Base-by-base conservation (phyloP, 2,797 vertebrate species). In the Crenuchus spilurus region DNA sequence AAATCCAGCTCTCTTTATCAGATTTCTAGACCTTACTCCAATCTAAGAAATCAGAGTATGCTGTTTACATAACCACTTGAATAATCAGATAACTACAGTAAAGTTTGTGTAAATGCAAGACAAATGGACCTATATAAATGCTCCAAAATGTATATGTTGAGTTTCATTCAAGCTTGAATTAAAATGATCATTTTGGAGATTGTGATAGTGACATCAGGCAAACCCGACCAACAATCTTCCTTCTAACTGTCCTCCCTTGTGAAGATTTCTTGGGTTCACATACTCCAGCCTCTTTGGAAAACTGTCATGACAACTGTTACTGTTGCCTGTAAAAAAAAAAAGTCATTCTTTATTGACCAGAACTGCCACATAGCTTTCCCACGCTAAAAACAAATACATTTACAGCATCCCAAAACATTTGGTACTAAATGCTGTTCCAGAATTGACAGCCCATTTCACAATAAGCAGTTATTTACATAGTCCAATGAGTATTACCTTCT, bases 281-380 rank as follows among this genome's bases (percentile, higher is more conserved):
- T 22, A 30, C 39, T 51, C n/a, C 11, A 1, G 9, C 10, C 33
- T 35, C 41, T 49, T 14, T 37, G 44, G 10, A 51, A 49, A 33
- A 33, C 3, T 57, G 54, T 14, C 33, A 71, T 61, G 20, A 61
- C 49, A 62, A 30, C 16, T 62, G 10, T n/a, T n/a, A n/a, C 46
- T 41, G 22, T 30, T 51, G 11, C 4, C n/a, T 72, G 37, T 71
- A 18, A 62, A 71, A 3, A 37, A 61, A 35, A 8, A 24, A 70
- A 28, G n/a, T 3, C n/a, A 42, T 31, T 6, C 7, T 35, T 16
- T 33, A 46, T n/a, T 22, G 26, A 28, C 68, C 28, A 35, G 13
- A 18, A 18, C 18, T 48, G 7, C 11, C 1, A 16, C 31, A 31
- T 46, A 48, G 2, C 16, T 60, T 70, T 70, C 20, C 9, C 20